A percentile compares a stretch with the other conserved stretches of the same genome.
Evolutionary conservation across 2,113 vertebrate genomes (phyloP).

Genomic region (Aleadryas rufinucha): DNA sequence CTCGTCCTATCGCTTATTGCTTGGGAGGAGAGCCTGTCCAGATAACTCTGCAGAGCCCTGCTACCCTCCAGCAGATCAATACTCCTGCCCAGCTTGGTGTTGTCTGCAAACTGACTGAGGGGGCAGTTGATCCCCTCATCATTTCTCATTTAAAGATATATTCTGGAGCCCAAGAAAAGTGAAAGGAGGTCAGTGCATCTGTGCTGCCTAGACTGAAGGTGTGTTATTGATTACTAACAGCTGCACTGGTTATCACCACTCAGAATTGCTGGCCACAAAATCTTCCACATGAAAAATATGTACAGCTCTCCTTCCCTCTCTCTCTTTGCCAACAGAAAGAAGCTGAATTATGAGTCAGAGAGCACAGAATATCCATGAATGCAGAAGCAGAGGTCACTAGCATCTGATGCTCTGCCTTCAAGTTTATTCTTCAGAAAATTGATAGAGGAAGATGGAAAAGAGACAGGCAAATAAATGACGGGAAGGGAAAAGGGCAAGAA

Average conservation of each 20-base stretch:
- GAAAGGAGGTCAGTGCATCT: background rate
- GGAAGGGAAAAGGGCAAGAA: background rate
- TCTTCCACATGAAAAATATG: background rate
- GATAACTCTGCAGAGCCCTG: background rate
- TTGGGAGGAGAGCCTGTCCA: background rate
- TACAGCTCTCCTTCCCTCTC: background rate
- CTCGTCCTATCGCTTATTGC: background rate
- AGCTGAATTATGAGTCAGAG: background rate
- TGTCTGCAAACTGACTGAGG: rapidly evolving
- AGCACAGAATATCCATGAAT: background rate
- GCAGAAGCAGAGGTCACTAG: background rate
- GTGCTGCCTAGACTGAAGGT: background rate
- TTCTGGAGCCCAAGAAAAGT: background rate
- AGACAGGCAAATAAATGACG: background rate
- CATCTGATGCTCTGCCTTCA: background rate
- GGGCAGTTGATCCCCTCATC: rapidly evolving
- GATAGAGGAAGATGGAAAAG: background rate
- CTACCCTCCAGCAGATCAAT: background rate
- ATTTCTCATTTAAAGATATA: background rate
- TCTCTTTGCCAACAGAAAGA: background rate
- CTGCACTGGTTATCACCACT: background rate
- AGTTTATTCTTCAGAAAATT: background rate
- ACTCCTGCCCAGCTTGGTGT: background rate
- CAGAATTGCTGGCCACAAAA: background rate
- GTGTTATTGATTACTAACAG: conserved; percentile 18